A percentile compares a stretch with the other conserved stretches of the same genome.
Conservation (phyloP, 1,140 invertebrate genomes). For the Drosophila bocki region DNA sequence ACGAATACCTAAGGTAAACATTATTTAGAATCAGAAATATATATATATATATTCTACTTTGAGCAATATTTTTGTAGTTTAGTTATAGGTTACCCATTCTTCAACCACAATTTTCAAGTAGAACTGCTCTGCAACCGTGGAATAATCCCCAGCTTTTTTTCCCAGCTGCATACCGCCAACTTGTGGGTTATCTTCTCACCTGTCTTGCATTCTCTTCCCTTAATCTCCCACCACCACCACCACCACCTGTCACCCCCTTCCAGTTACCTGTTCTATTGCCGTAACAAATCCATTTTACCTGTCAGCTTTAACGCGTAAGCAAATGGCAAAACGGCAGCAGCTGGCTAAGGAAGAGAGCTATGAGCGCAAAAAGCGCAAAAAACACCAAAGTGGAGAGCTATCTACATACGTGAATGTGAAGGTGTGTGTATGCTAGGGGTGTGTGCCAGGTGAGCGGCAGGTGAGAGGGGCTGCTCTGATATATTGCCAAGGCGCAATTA, state of each 20-base stretch:
- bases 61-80: too few relatives aligned
- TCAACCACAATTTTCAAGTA: not conserved
- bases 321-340: conserved; percentile 70
- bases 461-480: conserved; percentile 36
- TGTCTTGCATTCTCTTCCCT: conserved; percentile 31
- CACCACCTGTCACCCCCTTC: not conserved
- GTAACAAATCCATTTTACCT: conserved; percentile 81
- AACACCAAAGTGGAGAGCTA: conserved; percentile 11
- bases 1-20: too few relatives aligned
- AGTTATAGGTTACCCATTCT: not conserved
- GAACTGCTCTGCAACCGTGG: not conserved
- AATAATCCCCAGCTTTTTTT: not conserved
- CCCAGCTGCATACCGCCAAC: conserved; percentile 13
- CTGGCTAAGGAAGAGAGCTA: conserved; percentile 28
- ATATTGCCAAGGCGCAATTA: conserved; percentile 77
- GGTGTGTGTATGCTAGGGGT: not conserved
- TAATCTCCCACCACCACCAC: not conserved
- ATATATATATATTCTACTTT: too few relatives aligned
- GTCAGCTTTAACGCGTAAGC: conserved; percentile 79
- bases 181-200: conserved; percentile 28
- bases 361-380: conserved; percentile 25
- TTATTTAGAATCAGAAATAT: too few relatives aligned
- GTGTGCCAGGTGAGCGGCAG: conserved; percentile 8
- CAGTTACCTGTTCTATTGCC: conserved; percentile 63
- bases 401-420: conserved; percentile 18